Evolutionary conservation across 2,113 vertebrate genomes (phyloP).

Genomic region (Scortum barcoo): DNA sequence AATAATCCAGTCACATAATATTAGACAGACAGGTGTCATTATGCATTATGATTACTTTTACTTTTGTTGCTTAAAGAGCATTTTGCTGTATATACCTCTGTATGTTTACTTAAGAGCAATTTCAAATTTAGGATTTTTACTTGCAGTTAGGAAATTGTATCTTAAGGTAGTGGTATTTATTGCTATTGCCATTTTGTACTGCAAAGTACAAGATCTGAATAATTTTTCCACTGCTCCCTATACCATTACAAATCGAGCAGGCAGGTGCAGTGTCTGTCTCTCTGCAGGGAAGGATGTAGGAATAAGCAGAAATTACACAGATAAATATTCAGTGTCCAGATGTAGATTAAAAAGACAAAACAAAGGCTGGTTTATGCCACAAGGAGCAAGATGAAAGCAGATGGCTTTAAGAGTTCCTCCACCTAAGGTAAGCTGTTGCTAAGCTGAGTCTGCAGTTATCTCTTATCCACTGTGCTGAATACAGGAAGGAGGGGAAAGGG

Average conservation of each 20-base stretch:
- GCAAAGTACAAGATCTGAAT: not conserved
- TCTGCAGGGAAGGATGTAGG: slow-evolving; percentile 24
- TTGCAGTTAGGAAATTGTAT: not conserved
- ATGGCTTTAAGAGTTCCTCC: slow-evolving; percentile 55
- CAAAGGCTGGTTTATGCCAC: slow-evolving; percentile 56
- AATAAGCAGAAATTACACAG: slow-evolving; percentile 45
- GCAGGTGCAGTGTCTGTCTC: slow-evolving; percentile 1
- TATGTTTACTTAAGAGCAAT: not conserved
- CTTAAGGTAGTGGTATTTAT: not conserved
- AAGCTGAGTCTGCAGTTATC: slow-evolving; percentile 80
- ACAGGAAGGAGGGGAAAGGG: slow-evolving; percentile 69
- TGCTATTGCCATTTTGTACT: too few species aligned
- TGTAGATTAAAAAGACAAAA: slow-evolving; percentile 65
- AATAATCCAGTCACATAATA: not conserved
- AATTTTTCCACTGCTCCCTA: not conserved
- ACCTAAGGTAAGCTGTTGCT: slow-evolving; percentile 65
- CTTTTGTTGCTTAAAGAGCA: not conserved
- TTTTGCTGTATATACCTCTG: not conserved
- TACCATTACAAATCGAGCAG: slow-evolving; percentile 17
- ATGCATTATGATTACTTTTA: not conserved
- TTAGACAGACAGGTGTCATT: not conserved
- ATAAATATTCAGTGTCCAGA: slow-evolving; percentile 68
- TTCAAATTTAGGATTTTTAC: not conserved
- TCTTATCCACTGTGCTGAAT: slow-evolving; percentile 63
- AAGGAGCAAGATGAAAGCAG: slow-evolving; percentile 65